phyloP scores from a whole-genome alignment of 2,113 vertebrate genomes.

The Ploceus nigricollis region DNA sequence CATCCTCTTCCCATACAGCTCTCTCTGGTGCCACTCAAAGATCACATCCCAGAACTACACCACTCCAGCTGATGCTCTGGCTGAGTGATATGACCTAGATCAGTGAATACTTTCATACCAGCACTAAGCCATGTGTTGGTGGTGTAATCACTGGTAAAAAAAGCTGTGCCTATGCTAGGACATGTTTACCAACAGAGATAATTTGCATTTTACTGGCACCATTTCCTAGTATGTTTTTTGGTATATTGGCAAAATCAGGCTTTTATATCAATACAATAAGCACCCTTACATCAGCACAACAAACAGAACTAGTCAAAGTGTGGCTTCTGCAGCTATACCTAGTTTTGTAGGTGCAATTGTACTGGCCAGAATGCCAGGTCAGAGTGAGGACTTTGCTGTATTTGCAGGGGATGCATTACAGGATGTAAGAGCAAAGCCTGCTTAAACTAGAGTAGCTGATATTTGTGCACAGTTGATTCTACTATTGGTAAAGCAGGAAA shows the following conservation, averaged over 20 bases:
- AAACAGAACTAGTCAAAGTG: not conserved
- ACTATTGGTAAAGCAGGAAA: not conserved
- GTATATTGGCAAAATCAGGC: not conserved
- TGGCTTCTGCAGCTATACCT: not conserved
- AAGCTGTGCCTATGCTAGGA: not conserved
- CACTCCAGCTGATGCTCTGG: not conserved
- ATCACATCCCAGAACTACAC: not conserved
- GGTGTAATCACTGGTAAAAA: not conserved
- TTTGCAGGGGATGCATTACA: not conserved
- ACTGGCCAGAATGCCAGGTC: not conserved
- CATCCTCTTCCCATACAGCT: not conserved
- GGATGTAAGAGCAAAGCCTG: not conserved
- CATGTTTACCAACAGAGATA: not conserved
- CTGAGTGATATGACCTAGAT: accelerated
- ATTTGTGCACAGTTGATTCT: not conserved
- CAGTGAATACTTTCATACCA: not conserved
- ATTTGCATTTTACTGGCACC: not conserved
- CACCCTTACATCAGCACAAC: not conserved
- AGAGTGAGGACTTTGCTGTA: not conserved
- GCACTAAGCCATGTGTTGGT: not conserved
- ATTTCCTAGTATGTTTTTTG: not conserved
- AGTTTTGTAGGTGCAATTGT: not conserved
- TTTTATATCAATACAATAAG: not conserved
- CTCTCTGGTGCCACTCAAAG: conserved; percentile 54
- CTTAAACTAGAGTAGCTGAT: not conserved